phyloP scores from a whole-genome alignment of 1,140 invertebrate species.

The Trachelipus rathkii region DNA sequence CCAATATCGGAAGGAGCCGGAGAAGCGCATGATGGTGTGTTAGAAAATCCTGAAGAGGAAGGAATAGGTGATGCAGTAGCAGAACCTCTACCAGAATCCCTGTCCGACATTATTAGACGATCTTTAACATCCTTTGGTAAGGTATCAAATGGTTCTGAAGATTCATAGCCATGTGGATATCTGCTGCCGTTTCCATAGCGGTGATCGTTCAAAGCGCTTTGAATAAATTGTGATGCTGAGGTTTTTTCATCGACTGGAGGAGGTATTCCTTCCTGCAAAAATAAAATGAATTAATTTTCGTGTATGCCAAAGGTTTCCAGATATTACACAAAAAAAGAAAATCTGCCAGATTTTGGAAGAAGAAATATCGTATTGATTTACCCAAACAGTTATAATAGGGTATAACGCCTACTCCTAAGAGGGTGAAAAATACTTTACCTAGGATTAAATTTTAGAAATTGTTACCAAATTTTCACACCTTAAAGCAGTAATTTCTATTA shows the following conservation, averaged over 20 bases:
- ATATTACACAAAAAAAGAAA: too few species aligned
- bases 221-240: not conserved
- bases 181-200: constrained; percentile 21
- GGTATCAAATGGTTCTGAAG: constrained; percentile 33
- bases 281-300: not conserved
- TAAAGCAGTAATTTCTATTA: too few species aligned
- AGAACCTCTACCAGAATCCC: not conserved
- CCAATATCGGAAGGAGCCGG: constrained; percentile 40
- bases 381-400: too few species aligned
- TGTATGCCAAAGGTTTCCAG: too few species aligned
- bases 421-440: too few species aligned
- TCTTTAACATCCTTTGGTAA: constrained; percentile 39
- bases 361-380: too few species aligned
- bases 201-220: not conserved
- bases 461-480: too few species aligned
- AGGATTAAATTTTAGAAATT: too few species aligned
- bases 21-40: constrained; percentile 35
- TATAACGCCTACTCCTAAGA: too few species aligned
- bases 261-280: not conserved
- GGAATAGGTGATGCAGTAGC: constrained; percentile 21
- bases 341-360: too few species aligned
- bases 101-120: constrained; percentile 31
- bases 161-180: constrained; percentile 34
- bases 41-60: constrained; percentile 29
- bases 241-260: not conserved